Evolutionary conservation across 2,797 vertebrate genomes (phyloP).

Genomic region (Labeo calbasu): DNA sequence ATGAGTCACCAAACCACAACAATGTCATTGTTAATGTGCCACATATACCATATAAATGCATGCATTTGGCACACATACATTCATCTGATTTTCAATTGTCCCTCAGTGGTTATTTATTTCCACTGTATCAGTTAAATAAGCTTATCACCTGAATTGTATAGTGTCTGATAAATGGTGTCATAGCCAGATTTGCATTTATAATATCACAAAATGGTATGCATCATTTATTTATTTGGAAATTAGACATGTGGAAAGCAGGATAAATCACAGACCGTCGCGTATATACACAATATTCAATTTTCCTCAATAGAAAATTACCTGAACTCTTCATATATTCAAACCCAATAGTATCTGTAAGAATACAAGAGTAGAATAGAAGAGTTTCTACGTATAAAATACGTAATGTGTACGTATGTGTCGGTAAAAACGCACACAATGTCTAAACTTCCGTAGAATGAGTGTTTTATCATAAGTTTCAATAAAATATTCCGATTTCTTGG

Average conservation of each 20-base stretch:
- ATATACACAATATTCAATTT: background rate
- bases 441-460: background rate
- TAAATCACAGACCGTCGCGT: background rate
- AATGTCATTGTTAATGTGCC: background rate
- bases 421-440: background rate
- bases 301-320: background rate
- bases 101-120: background rate
- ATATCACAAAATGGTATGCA: background rate
- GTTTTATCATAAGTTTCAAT: background rate
- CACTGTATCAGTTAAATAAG: background rate
- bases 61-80: background rate
- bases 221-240: background rate
- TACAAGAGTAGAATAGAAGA: background rate
- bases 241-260: background rate
- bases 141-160: background rate
- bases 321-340: background rate
- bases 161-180: background rate
- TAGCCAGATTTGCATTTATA: background rate
- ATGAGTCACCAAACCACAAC: conserved; percentile 1
- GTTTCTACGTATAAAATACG: too few species aligned
- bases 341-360: background rate
- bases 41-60: background rate
- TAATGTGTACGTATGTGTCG: background rate
- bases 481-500: background rate
- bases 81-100: background rate